Conservation (phyloP, 2,113 vertebrate genomes). For the Entomyzon cyanotis region DNA sequence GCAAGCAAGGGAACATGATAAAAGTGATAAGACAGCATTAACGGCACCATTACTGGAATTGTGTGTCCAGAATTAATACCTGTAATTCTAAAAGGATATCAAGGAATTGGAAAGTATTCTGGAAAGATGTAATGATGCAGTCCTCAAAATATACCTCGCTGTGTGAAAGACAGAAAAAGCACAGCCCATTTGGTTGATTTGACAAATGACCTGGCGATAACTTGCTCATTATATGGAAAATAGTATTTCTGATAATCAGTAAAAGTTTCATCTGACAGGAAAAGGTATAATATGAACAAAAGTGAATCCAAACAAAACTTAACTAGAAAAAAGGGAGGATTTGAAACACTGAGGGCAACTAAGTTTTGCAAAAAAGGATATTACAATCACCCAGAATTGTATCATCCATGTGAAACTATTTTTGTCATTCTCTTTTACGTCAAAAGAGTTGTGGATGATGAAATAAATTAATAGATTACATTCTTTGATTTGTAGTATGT, state of each 20-base stretch:
- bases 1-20: not conserved
- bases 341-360: not conserved
- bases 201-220: not conserved
- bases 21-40: not conserved
- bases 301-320: not conserved
- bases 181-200: not conserved
- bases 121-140: not conserved
- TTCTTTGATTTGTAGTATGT: not conserved
- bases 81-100: not conserved
- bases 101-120: not conserved
- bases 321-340: not conserved
- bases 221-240: not conserved
- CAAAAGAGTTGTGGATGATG: not conserved
- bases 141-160: not conserved
- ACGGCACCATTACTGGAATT: conserved; percentile 2
- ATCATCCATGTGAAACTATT: not conserved
- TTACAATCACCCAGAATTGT: not conserved
- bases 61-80: not conserved
- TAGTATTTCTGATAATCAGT: not conserved
- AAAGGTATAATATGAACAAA: not conserved
- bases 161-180: not conserved
- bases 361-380: not conserved
- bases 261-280: not conserved
- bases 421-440: not conserved
- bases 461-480: not conserved